These are phyloP conservation scores for Dunckerocampus dactyliophorus DNA, from an alignment of 2,113 vertebrate species.

Conservation along the genomic window DNA sequence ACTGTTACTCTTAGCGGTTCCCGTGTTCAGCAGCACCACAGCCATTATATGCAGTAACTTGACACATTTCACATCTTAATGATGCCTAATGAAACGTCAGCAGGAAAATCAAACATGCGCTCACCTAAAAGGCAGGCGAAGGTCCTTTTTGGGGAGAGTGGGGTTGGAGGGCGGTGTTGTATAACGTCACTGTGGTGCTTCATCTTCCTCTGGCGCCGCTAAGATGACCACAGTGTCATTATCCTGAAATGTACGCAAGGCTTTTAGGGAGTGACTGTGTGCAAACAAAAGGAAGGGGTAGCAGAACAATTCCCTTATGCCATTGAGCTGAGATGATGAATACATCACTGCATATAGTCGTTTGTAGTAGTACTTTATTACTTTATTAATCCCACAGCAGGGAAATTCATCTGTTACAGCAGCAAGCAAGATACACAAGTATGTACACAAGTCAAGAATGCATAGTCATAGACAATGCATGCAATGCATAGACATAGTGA, in stretches of 20 bases:
- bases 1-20: not conserved
- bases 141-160: not conserved
- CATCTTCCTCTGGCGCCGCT: constrained; percentile 48
- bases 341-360: too few species aligned
- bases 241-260: constrained; percentile 33
- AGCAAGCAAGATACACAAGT: too few species aligned
- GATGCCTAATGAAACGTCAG: constrained; percentile 5
- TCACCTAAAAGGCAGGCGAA: constrained; percentile 6
- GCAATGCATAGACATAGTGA: too few species aligned
- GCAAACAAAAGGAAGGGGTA: not conserved
- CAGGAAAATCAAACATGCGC: constrained; percentile 3
- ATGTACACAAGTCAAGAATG: too few species aligned
- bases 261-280: constrained; percentile 26
- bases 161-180: not conserved
- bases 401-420: too few species aligned
- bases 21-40: not conserved
- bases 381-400: too few species aligned
- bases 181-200: constrained; percentile 25
- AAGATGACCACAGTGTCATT: constrained; percentile 53
- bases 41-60: not conserved
- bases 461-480: too few species aligned
- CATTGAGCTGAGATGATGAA: not conserved
- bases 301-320: constrained; percentile 1
- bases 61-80: not conserved
- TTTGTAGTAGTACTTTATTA: too few species aligned